Percentiles rank a stretch among this genome's conserved stretches.
phyloP scores from a whole-genome alignment of 2,888 invertebrate species.

The Cerastis rubricosa region DNA sequence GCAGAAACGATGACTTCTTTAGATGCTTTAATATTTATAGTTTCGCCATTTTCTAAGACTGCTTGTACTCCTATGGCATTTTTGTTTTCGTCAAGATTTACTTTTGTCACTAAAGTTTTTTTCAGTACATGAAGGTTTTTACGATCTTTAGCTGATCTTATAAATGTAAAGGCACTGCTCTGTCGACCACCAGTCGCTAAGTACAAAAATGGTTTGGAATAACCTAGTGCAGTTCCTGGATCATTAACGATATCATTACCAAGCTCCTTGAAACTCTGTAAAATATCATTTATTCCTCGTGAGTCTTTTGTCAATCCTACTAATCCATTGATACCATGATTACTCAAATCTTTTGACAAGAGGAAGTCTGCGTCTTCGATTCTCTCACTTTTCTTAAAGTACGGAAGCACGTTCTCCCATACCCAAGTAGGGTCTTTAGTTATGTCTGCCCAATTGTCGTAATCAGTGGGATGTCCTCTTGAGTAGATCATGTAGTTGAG shows the following conservation, averaged over 20 bases:
- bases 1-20: conserved; percentile 92
- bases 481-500: conserved; percentile 92
- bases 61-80: conserved; percentile 60
- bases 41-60: conserved; percentile 26
- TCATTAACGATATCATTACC: conserved; percentile 45
- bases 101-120: conserved; percentile 60
- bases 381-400: conserved; percentile 54
- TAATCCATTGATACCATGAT: conserved; percentile 44
- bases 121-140: conserved; percentile 62
- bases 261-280: conserved; percentile 43
- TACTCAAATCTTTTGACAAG: conserved; percentile 19
- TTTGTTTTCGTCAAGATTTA: conserved; percentile 53
- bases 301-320: conserved; percentile 35
- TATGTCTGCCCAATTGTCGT: conserved; percentile 92
- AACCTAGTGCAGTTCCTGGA: conserved; percentile 44
- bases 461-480: conserved; percentile 91
- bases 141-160: conserved; percentile 47
- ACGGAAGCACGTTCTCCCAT: conserved; percentile 60
- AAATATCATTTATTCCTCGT: conserved; percentile 4
- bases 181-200: conserved; percentile 35
- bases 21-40: conserved; percentile 73
- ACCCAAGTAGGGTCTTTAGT: conserved; percentile 84
- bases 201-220: conserved; percentile 23
- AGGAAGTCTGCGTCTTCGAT: conserved; percentile 31
- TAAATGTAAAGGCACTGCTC: conserved; percentile 34